Conservation (phyloP, 2,797 vertebrate genomes). For the Botia kubotai region DNA sequence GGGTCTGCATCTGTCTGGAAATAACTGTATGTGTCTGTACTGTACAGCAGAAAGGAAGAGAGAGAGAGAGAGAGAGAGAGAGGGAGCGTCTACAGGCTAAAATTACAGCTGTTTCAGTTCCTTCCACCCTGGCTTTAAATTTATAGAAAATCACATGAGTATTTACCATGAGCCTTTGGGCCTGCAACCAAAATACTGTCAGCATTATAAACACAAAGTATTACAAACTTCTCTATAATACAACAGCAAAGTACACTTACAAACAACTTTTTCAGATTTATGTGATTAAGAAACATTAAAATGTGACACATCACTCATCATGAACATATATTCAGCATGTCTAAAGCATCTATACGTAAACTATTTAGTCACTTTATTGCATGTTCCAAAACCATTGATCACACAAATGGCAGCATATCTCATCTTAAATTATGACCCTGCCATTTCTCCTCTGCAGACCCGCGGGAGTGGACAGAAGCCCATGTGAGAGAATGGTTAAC, state of each 20-base stretch:
- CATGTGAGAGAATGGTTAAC: conserved; percentile 95
- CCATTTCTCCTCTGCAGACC: conserved; percentile 78
- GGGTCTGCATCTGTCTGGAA: conserved; percentile 55
- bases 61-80: conserved; percentile 5
- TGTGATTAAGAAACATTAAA: neutral
- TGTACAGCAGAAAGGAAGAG: neutral
- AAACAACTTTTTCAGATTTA: neutral
- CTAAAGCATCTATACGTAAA: no score
- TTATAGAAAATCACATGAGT: conserved; percentile 5
- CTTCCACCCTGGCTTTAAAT: neutral
- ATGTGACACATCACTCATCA: no score
- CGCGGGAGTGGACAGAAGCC: conserved; percentile 93
- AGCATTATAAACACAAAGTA: neutral
- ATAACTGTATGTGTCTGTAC: conserved; percentile 43
- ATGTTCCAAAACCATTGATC: neutral
- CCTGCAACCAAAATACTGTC: neutral
- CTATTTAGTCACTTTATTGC: neutral
- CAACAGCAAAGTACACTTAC: neutral
- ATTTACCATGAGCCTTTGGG: neutral
- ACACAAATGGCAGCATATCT: neutral
- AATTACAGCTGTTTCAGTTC: conserved; percentile 51
- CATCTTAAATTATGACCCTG: neutral
- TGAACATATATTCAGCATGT: neutral
- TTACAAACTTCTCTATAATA: neutral
- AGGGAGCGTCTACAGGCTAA: conserved; percentile 7